Evolutionary conservation across 2,113 vertebrate species (phyloP).

Genomic region (Glareola pratincola): DNA sequence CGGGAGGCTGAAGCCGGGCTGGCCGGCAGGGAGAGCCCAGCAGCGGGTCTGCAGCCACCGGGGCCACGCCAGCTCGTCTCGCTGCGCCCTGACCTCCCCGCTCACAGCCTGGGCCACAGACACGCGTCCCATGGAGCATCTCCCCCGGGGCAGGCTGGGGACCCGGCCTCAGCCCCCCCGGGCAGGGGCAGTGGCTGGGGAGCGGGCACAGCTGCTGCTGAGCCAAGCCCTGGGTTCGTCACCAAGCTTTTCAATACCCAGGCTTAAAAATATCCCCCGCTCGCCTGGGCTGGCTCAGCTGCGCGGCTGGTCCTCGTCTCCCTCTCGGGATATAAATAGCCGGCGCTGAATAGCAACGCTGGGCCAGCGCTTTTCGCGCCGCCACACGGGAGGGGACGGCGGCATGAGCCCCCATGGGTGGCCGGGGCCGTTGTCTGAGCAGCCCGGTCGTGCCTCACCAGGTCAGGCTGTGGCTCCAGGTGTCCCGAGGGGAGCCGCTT

Average conservation of each 20-base stretch:
- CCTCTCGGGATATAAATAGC: slow-evolving; percentile 47
- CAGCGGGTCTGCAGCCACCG: not conserved
- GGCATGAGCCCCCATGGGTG: rapidly evolving
- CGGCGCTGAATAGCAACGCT: not conserved
- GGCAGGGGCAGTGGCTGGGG: not conserved
- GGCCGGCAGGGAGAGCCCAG: rapidly evolving
- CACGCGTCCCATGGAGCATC: not conserved
- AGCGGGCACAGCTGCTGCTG: not conserved
- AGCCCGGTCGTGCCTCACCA: not conserved
- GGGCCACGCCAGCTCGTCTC: rapidly evolving
- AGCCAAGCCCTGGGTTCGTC: slow-evolving; percentile 4
- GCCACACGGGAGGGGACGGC: not conserved
- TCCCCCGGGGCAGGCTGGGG: rapidly evolving
- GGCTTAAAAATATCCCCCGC: slow-evolving; percentile 35
- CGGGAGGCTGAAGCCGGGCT: rapidly evolving
- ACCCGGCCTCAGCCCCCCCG: rapidly evolving
- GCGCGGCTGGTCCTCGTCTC: slow-evolving; percentile 23
- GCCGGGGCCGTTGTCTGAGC: rapidly evolving
- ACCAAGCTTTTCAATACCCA: not conserved
- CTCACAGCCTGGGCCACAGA: not conserved
- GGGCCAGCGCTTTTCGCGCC: not conserved
- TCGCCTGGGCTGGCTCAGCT: slow-evolving; percentile 22
- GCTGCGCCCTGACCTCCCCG: not conserved
- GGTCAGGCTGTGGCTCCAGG: rapidly evolving
- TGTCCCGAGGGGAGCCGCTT: not conserved